Evolutionary conservation across 2,113 vertebrate genomes (phyloP).

Genomic region (Psettodes erumei): DNA sequence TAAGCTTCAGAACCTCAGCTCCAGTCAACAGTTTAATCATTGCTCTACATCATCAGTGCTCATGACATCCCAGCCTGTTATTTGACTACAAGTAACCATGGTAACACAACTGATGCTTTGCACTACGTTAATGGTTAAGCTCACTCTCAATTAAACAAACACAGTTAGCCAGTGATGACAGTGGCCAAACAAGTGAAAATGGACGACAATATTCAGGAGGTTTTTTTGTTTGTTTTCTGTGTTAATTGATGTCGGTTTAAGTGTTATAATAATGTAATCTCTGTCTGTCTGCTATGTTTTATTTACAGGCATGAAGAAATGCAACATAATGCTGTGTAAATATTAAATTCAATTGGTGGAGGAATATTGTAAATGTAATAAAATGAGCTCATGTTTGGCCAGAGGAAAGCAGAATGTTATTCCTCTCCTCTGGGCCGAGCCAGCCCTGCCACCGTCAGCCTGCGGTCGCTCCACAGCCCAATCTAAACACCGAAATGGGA

Average conservation of each 20-base stretch:
- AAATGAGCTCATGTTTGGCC: constrained; percentile 43
- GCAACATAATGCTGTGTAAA: not conserved
- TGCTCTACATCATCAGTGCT: not conserved
- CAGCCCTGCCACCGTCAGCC: constrained; percentile 41
- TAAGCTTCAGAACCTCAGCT: not conserved
- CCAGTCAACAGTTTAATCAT: not conserved
- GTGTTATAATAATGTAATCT: not conserved
- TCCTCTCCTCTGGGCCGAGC: constrained; percentile 16
- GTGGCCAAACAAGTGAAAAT: constrained; percentile 23
- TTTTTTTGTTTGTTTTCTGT: not conserved
- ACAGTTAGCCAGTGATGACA: constrained; percentile 24
- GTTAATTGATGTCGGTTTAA: constrained; percentile 5
- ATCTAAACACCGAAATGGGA: constrained; percentile 59
- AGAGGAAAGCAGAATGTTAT: constrained; percentile 33
- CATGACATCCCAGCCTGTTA: not conserved
- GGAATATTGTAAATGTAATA: not conserved
- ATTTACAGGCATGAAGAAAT: not conserved
- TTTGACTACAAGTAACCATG: constrained; percentile 24
- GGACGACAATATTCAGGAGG: not conserved
- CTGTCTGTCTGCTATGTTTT: not conserved
- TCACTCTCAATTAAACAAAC: constrained; percentile 42
- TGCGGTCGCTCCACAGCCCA: constrained; percentile 52
- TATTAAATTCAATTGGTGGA: constrained; percentile 11
- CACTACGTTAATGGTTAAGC: constrained; percentile 35
- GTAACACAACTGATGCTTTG: constrained; percentile 47